These are phyloP conservation scores for Daktulosphaira vitifoliae DNA, from an alignment of 1,140 invertebrate species.

Conservation along the genomic window DNA sequence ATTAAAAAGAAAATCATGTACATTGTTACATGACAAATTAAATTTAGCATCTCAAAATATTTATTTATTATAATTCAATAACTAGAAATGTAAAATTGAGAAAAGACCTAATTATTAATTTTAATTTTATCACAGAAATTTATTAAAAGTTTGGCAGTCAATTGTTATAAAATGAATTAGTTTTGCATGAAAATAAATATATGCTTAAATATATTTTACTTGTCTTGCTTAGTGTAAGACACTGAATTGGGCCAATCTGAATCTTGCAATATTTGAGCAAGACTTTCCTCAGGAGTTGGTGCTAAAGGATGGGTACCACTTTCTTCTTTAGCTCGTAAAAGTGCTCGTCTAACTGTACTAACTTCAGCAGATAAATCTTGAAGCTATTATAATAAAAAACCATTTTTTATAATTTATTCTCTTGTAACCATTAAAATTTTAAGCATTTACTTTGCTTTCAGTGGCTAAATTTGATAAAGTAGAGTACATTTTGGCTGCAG, in stretches of 20 bases:
- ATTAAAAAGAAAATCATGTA: too few relatives aligned
- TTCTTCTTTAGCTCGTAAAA: constrained; percentile 50
- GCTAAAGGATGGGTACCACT: constrained; percentile 49
- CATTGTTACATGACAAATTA: too few relatives aligned
- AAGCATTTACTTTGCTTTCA: constrained; percentile 44
- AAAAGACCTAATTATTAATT: too few relatives aligned
- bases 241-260: constrained; percentile 57
- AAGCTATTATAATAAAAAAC: constrained; percentile 42
- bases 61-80: too few relatives aligned
- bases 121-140: too few relatives aligned
- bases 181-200: too few relatives aligned
- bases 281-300: constrained; percentile 46
- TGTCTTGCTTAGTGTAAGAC: constrained; percentile 53
- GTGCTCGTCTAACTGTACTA: constrained; percentile 46
- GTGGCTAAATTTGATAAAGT: constrained; percentile 51
- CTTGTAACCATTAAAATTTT: not conserved
- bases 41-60: too few relatives aligned
- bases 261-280: constrained; percentile 54
- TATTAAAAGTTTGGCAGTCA: too few relatives aligned
- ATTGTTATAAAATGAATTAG: too few relatives aligned
- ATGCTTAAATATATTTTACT: too few relatives aligned
- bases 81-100: too few relatives aligned
- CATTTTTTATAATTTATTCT: constrained; percentile 7
- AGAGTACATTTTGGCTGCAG: constrained; percentile 78
- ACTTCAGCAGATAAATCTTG: constrained; percentile 52